phyloP scores from a whole-genome alignment of 2,797 vertebrate genomes.

The Enteromius paludinosus region DNA sequence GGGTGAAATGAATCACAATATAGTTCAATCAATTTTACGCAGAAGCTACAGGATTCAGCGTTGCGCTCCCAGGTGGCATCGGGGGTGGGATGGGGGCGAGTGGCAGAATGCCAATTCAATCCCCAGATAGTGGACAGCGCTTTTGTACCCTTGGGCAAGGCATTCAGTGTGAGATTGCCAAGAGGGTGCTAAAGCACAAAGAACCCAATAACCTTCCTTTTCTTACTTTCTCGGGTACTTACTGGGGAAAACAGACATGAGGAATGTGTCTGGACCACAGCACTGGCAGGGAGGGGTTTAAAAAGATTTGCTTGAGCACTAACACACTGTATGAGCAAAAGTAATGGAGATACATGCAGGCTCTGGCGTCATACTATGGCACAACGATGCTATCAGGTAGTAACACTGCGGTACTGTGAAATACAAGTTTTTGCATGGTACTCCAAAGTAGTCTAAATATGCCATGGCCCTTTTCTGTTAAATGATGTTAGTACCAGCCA shows the following conservation, averaged over 20 bases:
- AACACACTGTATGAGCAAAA: background rate
- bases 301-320: background rate
- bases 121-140: conserved; percentile 49
- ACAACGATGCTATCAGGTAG: background rate
- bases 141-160: conserved; percentile 40
- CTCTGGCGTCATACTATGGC: background rate
- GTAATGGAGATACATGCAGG: background rate
- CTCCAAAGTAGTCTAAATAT: background rate
- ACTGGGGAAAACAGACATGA: conserved; percentile 12
- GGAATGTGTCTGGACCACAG: background rate
- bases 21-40: conserved; percentile 43
- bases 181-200: conserved; percentile 9
- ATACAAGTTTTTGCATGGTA: background rate
- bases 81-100: conserved; percentile 7
- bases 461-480: background rate
- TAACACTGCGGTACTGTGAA: background rate
- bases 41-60: conserved; percentile 30
- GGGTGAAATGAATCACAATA: conserved; percentile 51
- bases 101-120: conserved; percentile 53
- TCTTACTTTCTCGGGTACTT: background rate
- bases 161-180: conserved; percentile 18
- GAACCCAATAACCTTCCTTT: conserved; percentile 19
- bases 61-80: conserved; percentile 37
- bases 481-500: background rate
- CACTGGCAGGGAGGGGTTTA: background rate